Evolutionary conservation across 2,888 invertebrate genomes (phyloP).

Genomic region (Drosophila birchii): DNA sequence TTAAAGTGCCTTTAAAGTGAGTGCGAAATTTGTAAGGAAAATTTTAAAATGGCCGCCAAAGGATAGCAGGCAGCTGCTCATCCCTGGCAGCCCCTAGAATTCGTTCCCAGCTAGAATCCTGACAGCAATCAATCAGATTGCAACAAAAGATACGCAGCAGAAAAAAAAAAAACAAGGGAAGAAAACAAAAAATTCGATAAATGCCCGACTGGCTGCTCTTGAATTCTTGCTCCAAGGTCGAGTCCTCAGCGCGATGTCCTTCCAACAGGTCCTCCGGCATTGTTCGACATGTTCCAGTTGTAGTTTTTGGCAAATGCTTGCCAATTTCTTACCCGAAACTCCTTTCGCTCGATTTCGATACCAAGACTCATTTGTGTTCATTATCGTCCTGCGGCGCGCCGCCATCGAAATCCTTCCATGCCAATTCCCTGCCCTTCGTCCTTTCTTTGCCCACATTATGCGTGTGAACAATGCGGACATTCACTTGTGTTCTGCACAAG

Average conservation of each 20-base stretch:
- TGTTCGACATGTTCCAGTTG: slow-evolving; percentile 61
- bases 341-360: slow-evolving; percentile 58
- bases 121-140: slow-evolving; percentile 80
- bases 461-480: slow-evolving; percentile 82
- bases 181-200: slow-evolving; percentile 64
- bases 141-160: slow-evolving; percentile 69
- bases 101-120: slow-evolving; percentile 46
- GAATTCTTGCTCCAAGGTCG: slow-evolving; percentile 69
- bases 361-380: slow-evolving; percentile 72
- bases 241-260: slow-evolving; percentile 53
- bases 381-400: slow-evolving; percentile 79
- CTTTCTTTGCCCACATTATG: slow-evolving; percentile 75
- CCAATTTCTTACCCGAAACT: slow-evolving; percentile 69
- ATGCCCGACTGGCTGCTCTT: slow-evolving; percentile 58
- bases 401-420: slow-evolving; percentile 64
- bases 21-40: slow-evolving; percentile 18
- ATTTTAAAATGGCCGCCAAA: slow-evolving; percentile 67
- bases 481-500: slow-evolving; percentile 66
- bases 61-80: slow-evolving; percentile 59
- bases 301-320: slow-evolving; percentile 72
- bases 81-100: slow-evolving; percentile 38
- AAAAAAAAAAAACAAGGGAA: slow-evolving; percentile 31
- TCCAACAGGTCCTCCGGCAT: slow-evolving; percentile 71
- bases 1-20: slow-evolving; percentile 50
- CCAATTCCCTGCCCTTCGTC: slow-evolving; percentile 36